Evolutionary conservation across 1,140 invertebrate species (phyloP), one percentile per base, ranked within the genome.

Genomic region (Drosophila persimilis): DNA sequence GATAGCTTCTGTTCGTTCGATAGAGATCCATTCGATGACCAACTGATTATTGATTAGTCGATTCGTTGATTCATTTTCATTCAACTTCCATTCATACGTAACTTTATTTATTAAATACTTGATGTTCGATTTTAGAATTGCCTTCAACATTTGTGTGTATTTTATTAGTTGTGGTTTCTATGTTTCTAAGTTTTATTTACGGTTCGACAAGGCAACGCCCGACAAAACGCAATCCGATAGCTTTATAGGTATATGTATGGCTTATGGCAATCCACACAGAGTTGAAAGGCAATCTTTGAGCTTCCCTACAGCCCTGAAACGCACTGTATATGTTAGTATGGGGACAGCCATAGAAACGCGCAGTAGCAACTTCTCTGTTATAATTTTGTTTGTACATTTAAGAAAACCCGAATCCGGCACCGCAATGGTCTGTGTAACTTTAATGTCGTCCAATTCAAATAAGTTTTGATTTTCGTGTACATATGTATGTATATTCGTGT

Each of bases 391-490:
- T 43, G 6, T 17, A 50, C 8, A 35, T 60, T 46, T 52, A 60
- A 60, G 48, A 39, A 39, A 47, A 26, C 60, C 60, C 41, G 39
- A 57, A 57, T 39, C 46, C 29, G 26, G 17, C 20, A 26, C 45
- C 52, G 43, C 39, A 8, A 52, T 44, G 46, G 46, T 44, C 39
- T 39, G 63, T 17, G 73, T 66, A 65, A 65, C 66, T 61, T 65
- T 22, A 77, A 72, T 78, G 62, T 73, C 75, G 75, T 78, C 75
- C 75, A 78, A 41, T 72, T 72, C 22, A 50, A 46, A 57, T 72
- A 24, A 31, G 13, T 53, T 53, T 17, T n/a, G 22, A 66, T 65
- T 67, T 59, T 62, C 64, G 58, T 79, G 77, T 79, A 74, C 64
- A 79, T 80, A 80, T 31, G 8, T 56, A 43, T 26, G 24, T 26